Evolutionary conservation across 2,888 invertebrate genomes (phyloP), one percentile per base, ranked within the genome.

Genomic region (Cepaea hortensis): DNA sequence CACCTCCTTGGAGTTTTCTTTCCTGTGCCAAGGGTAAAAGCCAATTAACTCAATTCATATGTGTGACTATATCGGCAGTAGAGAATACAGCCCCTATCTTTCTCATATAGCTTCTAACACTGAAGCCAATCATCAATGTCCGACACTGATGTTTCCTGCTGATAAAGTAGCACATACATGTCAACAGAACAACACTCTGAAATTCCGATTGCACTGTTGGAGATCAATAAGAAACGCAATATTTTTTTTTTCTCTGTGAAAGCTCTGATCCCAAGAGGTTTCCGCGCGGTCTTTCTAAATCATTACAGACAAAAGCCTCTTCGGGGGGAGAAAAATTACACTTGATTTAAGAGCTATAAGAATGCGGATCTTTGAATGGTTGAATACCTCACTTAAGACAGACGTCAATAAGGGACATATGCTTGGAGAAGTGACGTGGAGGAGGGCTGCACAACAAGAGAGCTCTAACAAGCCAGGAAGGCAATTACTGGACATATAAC

Each of bases 271-370:
- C 48, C 18, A 76, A 76, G 75, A 50, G 48, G 48, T 76, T 76
- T 50, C 48, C 48, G 13, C 15, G 48, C 15, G 46, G 77, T 13
- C 23, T 55, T 77, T 77, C 55, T 55, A 77, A 77, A 77, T 77
- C 55, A 55, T 55, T 55, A 55, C n/a, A 61, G 55, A 55, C 6
- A 77, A 77, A 77, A 77, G 55, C 55, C 7, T 11, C 50, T 55
- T 50, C 50, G 3, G 68, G 13, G 6, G 55, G 55, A 20, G n/a
- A 68, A 23, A 77, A 77, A 77, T 77, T 77, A 55, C 55, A 77
- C 77, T 77, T 77, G 77, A 77, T 77, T 77, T 77, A 55, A 77
- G 55, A 77, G 55, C 20, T 55, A 55, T 61, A 77, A 55, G 55
- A 77, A 55, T 13, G n/a, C 9, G 55, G 15, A 18, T 5, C 4